Percentiles rank a stretch among this genome's conserved stretches.
These are phyloP conservation scores for Vandiemenella viatica DNA, from an alignment of 2,888 invertebrate genomes.

Conservation along the genomic window DNA sequence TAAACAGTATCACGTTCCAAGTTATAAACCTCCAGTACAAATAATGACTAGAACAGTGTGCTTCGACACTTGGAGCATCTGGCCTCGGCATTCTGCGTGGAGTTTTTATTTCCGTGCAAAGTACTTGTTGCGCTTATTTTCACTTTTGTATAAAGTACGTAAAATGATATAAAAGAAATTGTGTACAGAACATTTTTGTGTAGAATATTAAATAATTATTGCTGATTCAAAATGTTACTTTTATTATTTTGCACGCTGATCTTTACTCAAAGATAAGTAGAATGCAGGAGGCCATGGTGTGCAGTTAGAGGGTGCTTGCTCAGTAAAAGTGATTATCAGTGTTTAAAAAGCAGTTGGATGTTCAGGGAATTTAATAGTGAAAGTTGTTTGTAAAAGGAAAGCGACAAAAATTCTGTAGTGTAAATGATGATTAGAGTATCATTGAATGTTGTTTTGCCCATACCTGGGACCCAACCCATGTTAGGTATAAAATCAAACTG, in stretches of 20 bases:
- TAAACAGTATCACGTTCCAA: slow-evolving; percentile 6
- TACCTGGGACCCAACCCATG: not conserved
- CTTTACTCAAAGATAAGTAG: slow-evolving; percentile 12
- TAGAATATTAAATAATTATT: slow-evolving; percentile 42
- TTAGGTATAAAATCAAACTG: too few relatives aligned
- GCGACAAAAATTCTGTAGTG: not conserved
- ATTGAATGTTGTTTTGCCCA: not conserved
- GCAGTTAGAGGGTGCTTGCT: slow-evolving; percentile 5
- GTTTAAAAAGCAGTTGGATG: slow-evolving; percentile 6
- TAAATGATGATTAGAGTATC: too few relatives aligned
- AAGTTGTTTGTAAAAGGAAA: slow-evolving; percentile 10
- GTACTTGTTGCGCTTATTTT: slow-evolving; percentile 19
- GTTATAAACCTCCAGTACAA: slow-evolving; percentile 10
- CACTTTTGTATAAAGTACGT: slow-evolving; percentile 21
- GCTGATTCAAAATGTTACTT: slow-evolving; percentile 10
- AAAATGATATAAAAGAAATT: slow-evolving; percentile 20
- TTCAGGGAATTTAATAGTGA: slow-evolving; percentile 12
- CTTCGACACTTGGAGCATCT: not conserved
- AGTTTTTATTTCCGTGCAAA: slow-evolving; percentile 11
- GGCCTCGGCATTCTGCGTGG: slow-evolving; percentile 8
- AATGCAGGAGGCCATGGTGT: slow-evolving; percentile 7
- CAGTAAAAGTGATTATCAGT: not conserved
- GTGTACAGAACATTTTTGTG: slow-evolving; percentile 45
- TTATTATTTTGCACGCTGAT: slow-evolving; percentile 16
- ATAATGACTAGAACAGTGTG: slow-evolving; percentile 6